Percentiles rank a stretch among this genome's conserved stretches.
Evolutionary conservation across 2,113 vertebrate genomes (phyloP).

Genomic region (Plotosus lineatus): DNA sequence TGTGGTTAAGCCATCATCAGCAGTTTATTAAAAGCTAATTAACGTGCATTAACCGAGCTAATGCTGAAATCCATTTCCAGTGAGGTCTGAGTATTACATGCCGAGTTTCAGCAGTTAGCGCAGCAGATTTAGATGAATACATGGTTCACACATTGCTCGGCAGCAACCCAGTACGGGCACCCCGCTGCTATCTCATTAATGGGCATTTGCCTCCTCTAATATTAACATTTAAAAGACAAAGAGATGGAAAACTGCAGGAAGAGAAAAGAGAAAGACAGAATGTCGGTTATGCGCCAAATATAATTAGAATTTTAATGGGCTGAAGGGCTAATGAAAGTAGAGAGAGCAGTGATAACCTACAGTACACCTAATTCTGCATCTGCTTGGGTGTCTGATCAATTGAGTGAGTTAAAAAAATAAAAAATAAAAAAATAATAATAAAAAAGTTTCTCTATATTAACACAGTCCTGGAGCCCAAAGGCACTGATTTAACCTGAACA

Average conservation of each 20-base stretch:
- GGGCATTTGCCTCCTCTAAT: conserved; percentile 44
- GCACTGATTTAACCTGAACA: conserved; percentile 46
- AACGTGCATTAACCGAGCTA: conserved; percentile 27
- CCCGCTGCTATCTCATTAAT: conserved; percentile 52
- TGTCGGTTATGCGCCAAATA: conserved; percentile 47
- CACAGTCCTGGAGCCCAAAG: conserved; percentile 33
- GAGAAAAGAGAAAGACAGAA: conserved; percentile 27
- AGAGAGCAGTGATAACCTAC: conserved; percentile 46
- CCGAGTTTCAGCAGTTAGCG: conserved; percentile 36
- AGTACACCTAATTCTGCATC: conserved; percentile 41
- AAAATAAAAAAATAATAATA: conserved; percentile 11
- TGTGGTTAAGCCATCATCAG: conserved; percentile 15
- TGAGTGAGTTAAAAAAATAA: neutral
- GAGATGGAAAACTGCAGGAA: conserved; percentile 46
- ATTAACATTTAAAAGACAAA: conserved; percentile 54
- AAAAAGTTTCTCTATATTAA: conserved; percentile 30
- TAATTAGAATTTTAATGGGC: conserved; percentile 54
- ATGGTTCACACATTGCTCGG: conserved; percentile 29
- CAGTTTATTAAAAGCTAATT: conserved; percentile 49
- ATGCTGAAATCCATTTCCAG: conserved; percentile 42
- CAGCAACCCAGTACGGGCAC: conserved; percentile 31
- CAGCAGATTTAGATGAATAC: conserved; percentile 45
- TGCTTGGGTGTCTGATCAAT: conserved; percentile 36
- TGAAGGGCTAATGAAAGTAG: conserved; percentile 51
- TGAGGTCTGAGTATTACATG: conserved; percentile 42